phyloP scores from a whole-genome alignment of 2,113 vertebrate genomes.

The Phalacrocorax pelagicus region DNA sequence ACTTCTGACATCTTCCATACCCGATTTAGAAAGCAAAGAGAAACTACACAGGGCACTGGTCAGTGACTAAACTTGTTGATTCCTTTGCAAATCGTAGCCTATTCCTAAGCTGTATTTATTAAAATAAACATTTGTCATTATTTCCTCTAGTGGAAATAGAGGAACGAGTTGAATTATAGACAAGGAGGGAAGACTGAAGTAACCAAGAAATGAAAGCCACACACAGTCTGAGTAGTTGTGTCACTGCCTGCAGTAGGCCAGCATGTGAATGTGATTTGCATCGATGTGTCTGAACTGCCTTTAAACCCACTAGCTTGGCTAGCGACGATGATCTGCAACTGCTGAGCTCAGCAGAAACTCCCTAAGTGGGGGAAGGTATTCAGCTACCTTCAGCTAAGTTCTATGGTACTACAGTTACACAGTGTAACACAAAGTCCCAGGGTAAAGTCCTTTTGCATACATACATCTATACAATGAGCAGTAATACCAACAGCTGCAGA shows the following conservation, averaged over 20 bases:
- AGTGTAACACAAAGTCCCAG: not conserved
- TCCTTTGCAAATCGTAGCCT: not conserved
- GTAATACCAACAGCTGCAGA: not conserved
- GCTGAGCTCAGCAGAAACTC: not conserved
- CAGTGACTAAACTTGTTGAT: not conserved
- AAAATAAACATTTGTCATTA: not conserved
- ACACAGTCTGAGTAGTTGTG: not conserved
- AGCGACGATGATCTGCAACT: not conserved
- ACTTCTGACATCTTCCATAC: not conserved
- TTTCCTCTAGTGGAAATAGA: not conserved
- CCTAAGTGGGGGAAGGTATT: not conserved
- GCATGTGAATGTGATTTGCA: not conserved
- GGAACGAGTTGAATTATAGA: not conserved
- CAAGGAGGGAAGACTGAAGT: not conserved
- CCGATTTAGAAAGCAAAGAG: not conserved
- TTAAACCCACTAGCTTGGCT: not conserved
- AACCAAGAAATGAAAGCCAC: not conserved
- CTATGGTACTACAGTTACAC: rapidly evolving
- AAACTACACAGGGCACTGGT: not conserved
- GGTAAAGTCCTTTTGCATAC: not conserved
- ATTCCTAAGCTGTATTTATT: not conserved
- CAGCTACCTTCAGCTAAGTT: not conserved
- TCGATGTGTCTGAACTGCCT: not conserved
- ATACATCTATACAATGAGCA: not conserved
- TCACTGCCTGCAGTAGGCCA: too few species aligned